Percentiles rank a stretch among this genome's conserved stretches.
These are phyloP conservation scores for Chionis minor DNA, from an alignment of 2,113 vertebrate genomes.

Conservation along the genomic window DNA sequence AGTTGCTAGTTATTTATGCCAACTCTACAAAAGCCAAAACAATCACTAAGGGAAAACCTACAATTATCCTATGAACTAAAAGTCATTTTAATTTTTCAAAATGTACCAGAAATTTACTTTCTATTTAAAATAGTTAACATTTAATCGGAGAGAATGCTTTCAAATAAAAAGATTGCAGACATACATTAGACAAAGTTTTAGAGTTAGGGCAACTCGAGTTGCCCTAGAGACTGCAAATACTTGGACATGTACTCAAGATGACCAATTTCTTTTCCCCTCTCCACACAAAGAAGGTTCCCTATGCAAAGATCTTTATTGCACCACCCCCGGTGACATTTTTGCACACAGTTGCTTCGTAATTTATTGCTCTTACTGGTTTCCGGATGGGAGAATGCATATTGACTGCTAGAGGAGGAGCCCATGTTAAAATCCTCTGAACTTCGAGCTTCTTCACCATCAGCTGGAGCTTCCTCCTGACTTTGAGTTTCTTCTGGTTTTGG, in stretches of 20 bases:
- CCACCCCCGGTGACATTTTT: not conserved
- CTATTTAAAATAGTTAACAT: not conserved
- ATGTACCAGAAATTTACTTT: not conserved
- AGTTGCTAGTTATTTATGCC: not conserved
- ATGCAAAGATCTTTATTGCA: not conserved
- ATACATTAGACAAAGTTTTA: not conserved
- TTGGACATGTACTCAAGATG: not conserved
- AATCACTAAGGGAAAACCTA: not conserved
- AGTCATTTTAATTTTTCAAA: not conserved
- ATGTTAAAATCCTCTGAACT: slow-evolving; percentile 80
- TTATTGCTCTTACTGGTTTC: slow-evolving; percentile 81
- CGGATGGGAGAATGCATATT: slow-evolving; percentile 86
- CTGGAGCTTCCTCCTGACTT: slow-evolving; percentile 70
- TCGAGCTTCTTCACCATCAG: slow-evolving; percentile 51
- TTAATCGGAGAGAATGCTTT: not conserved
- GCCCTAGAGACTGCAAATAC: not conserved
- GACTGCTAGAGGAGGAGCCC: slow-evolving; percentile 93
- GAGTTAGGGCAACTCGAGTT: not conserved
- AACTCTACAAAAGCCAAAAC: not conserved
- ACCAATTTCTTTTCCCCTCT: not conserved
- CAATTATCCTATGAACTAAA: not conserved
- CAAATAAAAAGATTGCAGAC: not conserved
- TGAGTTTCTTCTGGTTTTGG: slow-evolving; percentile 77
- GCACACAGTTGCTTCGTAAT: not conserved
- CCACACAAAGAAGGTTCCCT: not conserved